A percentile compares a stretch with the other conserved stretches of the same genome.
These are phyloP conservation scores for Petrocephalus microphthalmus DNA, from an alignment of 2,113 vertebrate genomes.

Conservation along the genomic window DNA sequence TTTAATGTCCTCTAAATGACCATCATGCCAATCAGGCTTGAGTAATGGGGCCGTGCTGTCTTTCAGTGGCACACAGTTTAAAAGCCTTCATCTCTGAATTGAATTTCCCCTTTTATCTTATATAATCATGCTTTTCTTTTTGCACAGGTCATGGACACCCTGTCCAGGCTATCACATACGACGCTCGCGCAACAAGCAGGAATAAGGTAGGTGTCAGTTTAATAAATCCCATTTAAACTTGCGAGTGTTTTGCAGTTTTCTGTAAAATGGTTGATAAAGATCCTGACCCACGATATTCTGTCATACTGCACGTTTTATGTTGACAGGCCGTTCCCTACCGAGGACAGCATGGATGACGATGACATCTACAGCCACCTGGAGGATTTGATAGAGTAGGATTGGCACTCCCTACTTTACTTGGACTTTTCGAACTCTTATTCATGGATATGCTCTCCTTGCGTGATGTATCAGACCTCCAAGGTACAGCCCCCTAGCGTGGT, in stretches of 20 bases:
- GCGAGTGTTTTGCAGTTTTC: not conserved
- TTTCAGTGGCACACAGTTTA: not conserved
- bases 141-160: slow-evolving; percentile 85
- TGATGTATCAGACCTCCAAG: not conserved
- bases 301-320: not conserved
- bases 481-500: not conserved
- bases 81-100: not conserved
- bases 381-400: slow-evolving; percentile 88
- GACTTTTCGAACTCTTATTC: not conserved
- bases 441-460: not conserved
- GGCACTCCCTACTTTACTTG: not conserved
- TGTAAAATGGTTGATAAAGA: not conserved
- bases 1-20: not conserved
- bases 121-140: slow-evolving; percentile 29
- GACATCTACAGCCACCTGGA: slow-evolving; percentile 91
- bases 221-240: not conserved
- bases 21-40: not conserved
- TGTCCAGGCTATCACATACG: slow-evolving; percentile 85
- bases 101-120: not conserved
- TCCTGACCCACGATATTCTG: not conserved
- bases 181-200: slow-evolving; percentile 70
- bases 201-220: slow-evolving; percentile 68
- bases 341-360: slow-evolving; percentile 82
- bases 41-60: not conserved
- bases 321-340: slow-evolving; percentile 82